Percentiles rank a stretch among this genome's conserved stretches.
Evolutionary conservation across 1,140 invertebrate genomes (phyloP).

Genomic region (Diorhabda elongata): DNA sequence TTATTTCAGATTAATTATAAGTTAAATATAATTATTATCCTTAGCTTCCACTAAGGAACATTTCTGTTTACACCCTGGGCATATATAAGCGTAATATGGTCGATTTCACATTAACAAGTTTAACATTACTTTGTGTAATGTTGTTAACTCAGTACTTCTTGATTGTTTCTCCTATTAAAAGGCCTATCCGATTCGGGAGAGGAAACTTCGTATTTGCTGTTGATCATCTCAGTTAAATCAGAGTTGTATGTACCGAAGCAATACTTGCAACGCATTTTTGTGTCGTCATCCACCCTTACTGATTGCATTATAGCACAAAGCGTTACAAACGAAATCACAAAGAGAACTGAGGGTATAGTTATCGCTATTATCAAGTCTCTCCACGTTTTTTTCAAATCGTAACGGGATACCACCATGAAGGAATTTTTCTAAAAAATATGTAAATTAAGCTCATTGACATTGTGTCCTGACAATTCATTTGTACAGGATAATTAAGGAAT

Average conservation of each 20-base stretch:
- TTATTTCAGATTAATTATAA: too few relatives aligned
- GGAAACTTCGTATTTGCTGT: constrained; percentile 42
- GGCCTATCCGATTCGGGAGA: constrained; percentile 40
- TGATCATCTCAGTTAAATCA: constrained; percentile 40
- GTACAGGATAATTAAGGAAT: too few relatives aligned
- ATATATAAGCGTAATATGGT: neutral
- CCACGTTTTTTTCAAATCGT: constrained; percentile 71
- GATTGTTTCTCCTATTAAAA: constrained; percentile 7
- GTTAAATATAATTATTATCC: neutral
- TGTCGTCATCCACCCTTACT: constrained; percentile 85
- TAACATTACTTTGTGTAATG: neutral
- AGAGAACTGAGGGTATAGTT: constrained; percentile 71
- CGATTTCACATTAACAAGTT: neutral
- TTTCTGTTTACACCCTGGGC: neutral
- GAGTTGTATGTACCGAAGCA: constrained; percentile 51
- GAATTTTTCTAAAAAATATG: constrained; percentile 40
- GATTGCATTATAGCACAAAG: constrained; percentile 80
- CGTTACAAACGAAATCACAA: constrained; percentile 80
- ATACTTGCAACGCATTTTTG: constrained; percentile 82
- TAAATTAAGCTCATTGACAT: too few relatives aligned
- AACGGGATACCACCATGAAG: constrained; percentile 67
- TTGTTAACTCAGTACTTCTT: constrained; percentile 18
- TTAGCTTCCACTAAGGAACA: neutral
- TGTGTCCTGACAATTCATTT: too few relatives aligned
- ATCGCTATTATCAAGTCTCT: constrained; percentile 77